These are phyloP conservation scores for Sparus aurata DNA, from an alignment of 2,797 vertebrate species.

Conservation along the genomic window DNA sequence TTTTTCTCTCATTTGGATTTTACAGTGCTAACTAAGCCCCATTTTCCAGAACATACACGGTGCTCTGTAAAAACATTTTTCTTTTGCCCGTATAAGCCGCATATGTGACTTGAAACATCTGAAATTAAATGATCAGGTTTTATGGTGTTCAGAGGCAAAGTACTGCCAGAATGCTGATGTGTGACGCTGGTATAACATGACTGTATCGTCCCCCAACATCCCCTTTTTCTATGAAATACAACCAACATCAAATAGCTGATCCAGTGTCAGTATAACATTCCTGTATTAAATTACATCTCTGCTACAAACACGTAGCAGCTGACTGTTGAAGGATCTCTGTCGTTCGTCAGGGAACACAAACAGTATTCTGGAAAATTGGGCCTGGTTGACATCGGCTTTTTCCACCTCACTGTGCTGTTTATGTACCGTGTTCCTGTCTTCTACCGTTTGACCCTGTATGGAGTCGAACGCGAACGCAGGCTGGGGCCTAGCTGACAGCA, in stretches of 20 bases:
- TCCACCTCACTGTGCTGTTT: not conserved
- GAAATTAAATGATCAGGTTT: not conserved
- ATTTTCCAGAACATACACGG: conserved; percentile 41
- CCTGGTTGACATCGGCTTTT: conserved; percentile 18
- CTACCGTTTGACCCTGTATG: conserved; percentile 7
- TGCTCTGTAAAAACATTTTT: not conserved
- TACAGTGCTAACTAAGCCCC: conserved; percentile 23
- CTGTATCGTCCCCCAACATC: not conserved
- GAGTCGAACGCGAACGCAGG: not conserved
- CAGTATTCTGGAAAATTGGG: conserved; percentile 39
- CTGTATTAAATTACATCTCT: conserved; percentile 15
- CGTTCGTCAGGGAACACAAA: not conserved
- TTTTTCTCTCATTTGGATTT: conserved; percentile 23
- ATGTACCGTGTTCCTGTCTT: not conserved
- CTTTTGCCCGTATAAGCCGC: not conserved
- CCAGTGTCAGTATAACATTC: conserved; percentile 32
- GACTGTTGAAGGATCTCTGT: not conserved
- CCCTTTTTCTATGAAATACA: not conserved
- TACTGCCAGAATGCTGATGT: not conserved
- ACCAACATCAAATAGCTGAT: conserved; percentile 3
- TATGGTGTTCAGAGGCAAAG: not conserved
- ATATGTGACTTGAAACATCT: not conserved
- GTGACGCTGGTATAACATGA: not conserved
- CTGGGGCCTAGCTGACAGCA: not conserved
- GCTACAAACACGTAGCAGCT: not conserved